Evolutionary conservation across 1,140 invertebrate species (phyloP).

Genomic region (Euura lappo): DNA sequence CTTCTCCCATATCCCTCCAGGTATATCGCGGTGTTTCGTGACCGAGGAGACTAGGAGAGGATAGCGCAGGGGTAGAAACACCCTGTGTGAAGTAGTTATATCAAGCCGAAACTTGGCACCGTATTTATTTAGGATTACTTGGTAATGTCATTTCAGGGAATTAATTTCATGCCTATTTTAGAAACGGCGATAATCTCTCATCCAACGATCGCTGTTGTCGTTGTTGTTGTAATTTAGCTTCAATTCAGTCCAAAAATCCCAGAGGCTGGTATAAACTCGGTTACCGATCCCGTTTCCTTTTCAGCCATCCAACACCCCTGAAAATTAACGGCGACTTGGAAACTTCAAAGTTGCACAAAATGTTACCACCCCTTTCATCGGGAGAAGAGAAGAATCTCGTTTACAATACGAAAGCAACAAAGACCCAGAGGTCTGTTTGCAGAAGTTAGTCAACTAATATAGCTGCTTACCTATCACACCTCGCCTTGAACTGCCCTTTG

Average conservation of each 20-base stretch:
- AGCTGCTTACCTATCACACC: neutral
- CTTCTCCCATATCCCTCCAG: conserved; percentile 1
- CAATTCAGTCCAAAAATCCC: neutral
- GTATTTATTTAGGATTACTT: conserved; percentile 12
- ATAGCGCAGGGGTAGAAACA: neutral
- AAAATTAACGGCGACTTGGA: neutral
- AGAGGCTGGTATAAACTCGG: neutral
- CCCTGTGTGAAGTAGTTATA: conserved; percentile 8
- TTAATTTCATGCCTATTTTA: conserved; percentile 12
- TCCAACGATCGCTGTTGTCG: neutral
- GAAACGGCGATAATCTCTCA: conserved; percentile 7
- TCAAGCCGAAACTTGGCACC: conserved; percentile 9
- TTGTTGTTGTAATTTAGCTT: neutral
- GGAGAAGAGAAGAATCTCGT: too few species aligned
- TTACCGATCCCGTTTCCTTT: neutral
- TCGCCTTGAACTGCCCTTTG: neutral
- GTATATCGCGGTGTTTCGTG: conserved; percentile 3
- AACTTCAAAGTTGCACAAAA: neutral
- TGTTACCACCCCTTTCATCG: neutral
- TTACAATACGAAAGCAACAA: too few species aligned
- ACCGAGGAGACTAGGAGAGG: neutral
- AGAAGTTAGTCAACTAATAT: neutral
- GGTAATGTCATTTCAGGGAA: conserved; percentile 10
- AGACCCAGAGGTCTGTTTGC: neutral
- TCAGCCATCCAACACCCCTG: neutral